Evolutionary conservation across 2,113 vertebrate species (phyloP).

Genomic region (Festucalex cinctus): DNA sequence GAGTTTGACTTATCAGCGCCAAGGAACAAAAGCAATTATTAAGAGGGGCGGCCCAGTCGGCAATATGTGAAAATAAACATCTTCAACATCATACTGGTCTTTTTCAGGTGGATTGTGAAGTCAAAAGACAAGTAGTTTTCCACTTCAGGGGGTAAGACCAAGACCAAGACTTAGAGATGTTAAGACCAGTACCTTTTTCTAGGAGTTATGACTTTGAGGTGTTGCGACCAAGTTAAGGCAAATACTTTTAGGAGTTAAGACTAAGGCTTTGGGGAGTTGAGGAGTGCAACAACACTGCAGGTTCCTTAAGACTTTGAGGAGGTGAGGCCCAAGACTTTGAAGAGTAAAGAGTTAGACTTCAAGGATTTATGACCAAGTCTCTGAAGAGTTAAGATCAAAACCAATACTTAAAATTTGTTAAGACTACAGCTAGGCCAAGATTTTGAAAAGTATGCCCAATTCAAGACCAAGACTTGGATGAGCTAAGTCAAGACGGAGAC

Average conservation of each 20-base stretch:
- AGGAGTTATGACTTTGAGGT: background rate
- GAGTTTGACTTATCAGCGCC: constrained; percentile 6
- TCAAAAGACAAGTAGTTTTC: background rate
- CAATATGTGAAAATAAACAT: constrained; percentile 5
- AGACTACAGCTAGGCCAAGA: background rate
- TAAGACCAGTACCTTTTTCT: background rate
- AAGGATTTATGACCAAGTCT: background rate
- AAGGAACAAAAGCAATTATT: background rate
- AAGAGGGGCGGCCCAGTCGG: background rate
- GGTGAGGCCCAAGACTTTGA: background rate
- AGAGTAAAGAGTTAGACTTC: background rate
- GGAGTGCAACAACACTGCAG: background rate
- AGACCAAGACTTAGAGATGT: background rate
- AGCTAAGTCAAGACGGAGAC: too few relatives aligned
- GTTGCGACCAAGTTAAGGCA: background rate
- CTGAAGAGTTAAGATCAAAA: background rate
- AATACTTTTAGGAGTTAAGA: background rate
- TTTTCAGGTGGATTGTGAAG: background rate
- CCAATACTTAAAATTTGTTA: background rate
- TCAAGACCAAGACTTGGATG: background rate
- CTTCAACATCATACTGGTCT: background rate
- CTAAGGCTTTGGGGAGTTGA: background rate
- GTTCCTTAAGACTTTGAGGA: background rate
- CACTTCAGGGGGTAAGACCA: background rate
- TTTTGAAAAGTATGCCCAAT: background rate